Conservation (phyloP, 2,888 invertebrate genomes). For the Pammene aurita region DNA sequence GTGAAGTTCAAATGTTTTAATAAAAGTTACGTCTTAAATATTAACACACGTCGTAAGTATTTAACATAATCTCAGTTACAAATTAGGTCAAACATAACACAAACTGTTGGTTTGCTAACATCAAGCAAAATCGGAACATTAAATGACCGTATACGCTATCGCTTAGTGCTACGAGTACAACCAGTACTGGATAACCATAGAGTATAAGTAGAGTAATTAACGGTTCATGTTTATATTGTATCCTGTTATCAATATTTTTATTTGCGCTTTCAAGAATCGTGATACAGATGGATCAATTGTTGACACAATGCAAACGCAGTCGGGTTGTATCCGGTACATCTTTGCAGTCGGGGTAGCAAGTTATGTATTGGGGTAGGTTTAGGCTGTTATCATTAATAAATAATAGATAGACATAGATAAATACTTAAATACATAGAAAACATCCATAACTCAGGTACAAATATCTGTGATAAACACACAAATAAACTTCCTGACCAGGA, state of each 20-base stretch:
- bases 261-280: slow-evolving; percentile 30
- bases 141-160: not conserved
- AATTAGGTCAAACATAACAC: slow-evolving; percentile 11
- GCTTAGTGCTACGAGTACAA: not conserved
- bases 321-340: not conserved
- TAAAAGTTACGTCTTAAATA: too few relatives aligned
- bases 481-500: too few relatives aligned
- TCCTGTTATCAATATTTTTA: slow-evolving; percentile 18
- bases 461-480: too few relatives aligned
- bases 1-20: not conserved
- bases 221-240: not conserved
- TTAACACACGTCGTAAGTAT: not conserved
- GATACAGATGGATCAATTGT: slow-evolving; percentile 21
- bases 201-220: not conserved
- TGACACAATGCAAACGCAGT: not conserved
- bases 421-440: too few relatives aligned
- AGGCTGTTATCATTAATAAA: slow-evolving; percentile 1
- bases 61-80: not conserved
- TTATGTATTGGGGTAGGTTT: slow-evolving; percentile 21
- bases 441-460: too few relatives aligned
- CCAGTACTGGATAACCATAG: too few relatives aligned
- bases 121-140: not conserved
- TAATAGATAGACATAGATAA: too few relatives aligned
- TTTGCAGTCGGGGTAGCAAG: too few relatives aligned
- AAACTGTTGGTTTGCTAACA: slow-evolving; percentile 6